Conservation (phyloP, 2,888 invertebrate species). For the Caenorhabditis macrosperma region DNA sequence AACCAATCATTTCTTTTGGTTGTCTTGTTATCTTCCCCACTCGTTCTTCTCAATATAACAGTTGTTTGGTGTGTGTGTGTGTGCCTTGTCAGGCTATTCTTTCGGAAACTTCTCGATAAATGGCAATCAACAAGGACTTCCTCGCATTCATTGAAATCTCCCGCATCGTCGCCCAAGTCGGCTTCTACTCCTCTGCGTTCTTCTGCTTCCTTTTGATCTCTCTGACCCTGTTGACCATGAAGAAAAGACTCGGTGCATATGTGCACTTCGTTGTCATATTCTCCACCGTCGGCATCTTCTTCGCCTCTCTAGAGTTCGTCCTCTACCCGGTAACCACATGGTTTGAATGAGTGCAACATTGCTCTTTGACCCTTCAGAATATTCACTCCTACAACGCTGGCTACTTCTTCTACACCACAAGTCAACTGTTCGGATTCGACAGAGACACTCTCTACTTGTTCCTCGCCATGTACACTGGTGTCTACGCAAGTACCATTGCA, state of each 20-base stretch:
- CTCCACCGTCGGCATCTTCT: slow-evolving; percentile 1
- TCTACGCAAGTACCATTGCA: slow-evolving; percentile 11
- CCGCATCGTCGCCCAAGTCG: neutral
- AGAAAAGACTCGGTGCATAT: slow-evolving; percentile 11
- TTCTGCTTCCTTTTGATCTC: neutral
- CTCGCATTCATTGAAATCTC: neutral
- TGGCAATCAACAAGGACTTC: neutral
- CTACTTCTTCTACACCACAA: slow-evolving; percentile 15
- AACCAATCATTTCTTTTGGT: no score
- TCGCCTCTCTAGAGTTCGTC: slow-evolving; percentile 4
- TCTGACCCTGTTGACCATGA: neutral
- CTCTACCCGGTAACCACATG: slow-evolving; percentile 21
- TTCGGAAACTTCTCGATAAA: no score
- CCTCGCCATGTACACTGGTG: slow-evolving; percentile 3
- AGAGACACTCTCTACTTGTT: neutral
- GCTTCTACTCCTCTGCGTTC: neutral
- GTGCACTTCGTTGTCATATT: slow-evolving; percentile 4
- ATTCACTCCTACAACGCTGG: slow-evolving; percentile 21
- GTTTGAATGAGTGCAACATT: no score
- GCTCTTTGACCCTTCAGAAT: slow-evolving; percentile 4
- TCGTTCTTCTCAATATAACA: no score
- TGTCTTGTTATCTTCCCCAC: no score
- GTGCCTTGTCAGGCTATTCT: no score
- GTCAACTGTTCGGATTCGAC: neutral
- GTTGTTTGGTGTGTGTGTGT: no score